Percentiles rank a stretch among this genome's conserved stretches.
phyloP scores from a whole-genome alignment of 2,888 invertebrate species.

The Megamerina dolium region DNA sequence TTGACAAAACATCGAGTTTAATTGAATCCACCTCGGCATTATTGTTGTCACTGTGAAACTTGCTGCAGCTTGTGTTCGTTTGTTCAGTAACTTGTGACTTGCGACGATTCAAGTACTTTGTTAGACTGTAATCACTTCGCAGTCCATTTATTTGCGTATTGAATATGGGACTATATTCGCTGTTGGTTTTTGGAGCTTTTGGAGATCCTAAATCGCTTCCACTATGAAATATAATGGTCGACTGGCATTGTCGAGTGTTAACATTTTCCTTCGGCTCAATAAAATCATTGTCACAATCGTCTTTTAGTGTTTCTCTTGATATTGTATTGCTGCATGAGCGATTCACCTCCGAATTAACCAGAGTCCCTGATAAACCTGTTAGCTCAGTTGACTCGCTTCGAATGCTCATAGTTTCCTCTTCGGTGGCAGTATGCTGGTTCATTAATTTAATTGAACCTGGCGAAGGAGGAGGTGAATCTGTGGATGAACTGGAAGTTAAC shows the following conservation, averaged over 20 bases:
- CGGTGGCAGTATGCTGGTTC: conserved; percentile 20
- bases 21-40: conserved; percentile 33
- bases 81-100: conserved; percentile 28
- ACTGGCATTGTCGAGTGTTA: background rate
- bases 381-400: conserved; percentile 48
- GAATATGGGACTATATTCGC: conserved; percentile 36
- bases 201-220: conserved; percentile 12
- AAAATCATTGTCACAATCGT: conserved; percentile 9
- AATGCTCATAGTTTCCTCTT: conserved; percentile 43
- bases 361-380: conserved; percentile 43
- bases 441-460: conserved; percentile 3
- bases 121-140: conserved; percentile 42
- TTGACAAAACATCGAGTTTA: conserved; percentile 43
- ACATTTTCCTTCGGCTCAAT: background rate
- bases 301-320: conserved; percentile 27
- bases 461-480: conserved; percentile 5
- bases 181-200: conserved; percentile 11
- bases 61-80: conserved; percentile 24
- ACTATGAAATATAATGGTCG: background rate
- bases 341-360: conserved; percentile 35
- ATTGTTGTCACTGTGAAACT: conserved; percentile 3
- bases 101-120: conserved; percentile 43
- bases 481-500: conserved; percentile 2
- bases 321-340: conserved; percentile 38
- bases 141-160: conserved; percentile 40